Base-by-base conservation (phyloP, 2,797 vertebrate genomes). In the Cyclura pinguis region DNA sequence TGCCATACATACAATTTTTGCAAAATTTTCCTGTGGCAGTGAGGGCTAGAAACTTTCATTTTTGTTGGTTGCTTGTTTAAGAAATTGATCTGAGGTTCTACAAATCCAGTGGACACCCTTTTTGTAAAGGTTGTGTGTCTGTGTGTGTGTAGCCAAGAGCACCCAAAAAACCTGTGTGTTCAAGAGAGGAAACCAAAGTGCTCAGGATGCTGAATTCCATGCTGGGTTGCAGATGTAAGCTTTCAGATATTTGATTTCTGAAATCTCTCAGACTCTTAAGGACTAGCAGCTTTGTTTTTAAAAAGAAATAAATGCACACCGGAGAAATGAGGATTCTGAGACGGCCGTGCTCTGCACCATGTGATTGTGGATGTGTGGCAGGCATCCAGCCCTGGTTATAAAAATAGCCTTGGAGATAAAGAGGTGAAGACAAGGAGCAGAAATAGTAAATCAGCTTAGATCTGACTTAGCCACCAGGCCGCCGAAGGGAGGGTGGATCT, bases 391-490 rank as follows among this genome's bases (percentile, higher is more conserved):
- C 72, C 4, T 0, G 29, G 3, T 57, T 72, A 20, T 55, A 76
- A 32, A 76, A 32, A 86, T 86, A 86, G 88, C 42, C 69, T 22
- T 7, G 47, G 57, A 89, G 84, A 64, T 87, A 16, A 81, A 52
- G 69, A 32, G 29, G 47, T 29, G n/a, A 89, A 42, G 72, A 52
- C n/a, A 0, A 59, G 62, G 29, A 18, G 35, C 59, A 20, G 52
- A 86, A 86, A 83, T 59, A 67, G 86, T 6, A 84, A 91, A 91
- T 62, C 72, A 2, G 80, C 80, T 89, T 86, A 57, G 59, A 32
- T 18, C 27, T 13, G 1, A 52, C 47, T 91, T 69, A 87, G 57
- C 42, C 24, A 4, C 22, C 4, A 20, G 59, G 20, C 59, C 18
- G 59, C 4, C 29, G 7, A 29, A 69, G 67, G 67, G 6, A 81